Evolutionary conservation across 2,113 vertebrate genomes (phyloP), one percentile per base, ranked within the genome.

Genomic region (Atrichornis clamosus): DNA sequence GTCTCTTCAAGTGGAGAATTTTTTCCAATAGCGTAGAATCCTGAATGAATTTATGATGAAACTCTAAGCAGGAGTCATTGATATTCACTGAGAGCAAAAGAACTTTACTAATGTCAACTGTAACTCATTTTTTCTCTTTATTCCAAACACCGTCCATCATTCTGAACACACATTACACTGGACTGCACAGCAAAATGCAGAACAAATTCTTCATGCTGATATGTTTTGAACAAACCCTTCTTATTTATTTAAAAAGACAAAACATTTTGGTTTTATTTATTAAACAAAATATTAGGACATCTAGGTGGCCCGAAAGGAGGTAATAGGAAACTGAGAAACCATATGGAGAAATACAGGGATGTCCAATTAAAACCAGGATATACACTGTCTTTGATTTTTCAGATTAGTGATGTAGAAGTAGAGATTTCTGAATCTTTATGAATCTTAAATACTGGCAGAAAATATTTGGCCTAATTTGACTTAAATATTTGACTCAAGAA

Each of bases 1-100:
- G 0, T 90, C 30, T 92, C 30, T 92, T 46, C 19, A 84, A 58
- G 55, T 52, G 44, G 32, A 87, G 41, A 17, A 15, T 75, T 78
- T 94, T 93, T 91, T 78, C 47, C 60, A 60, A 39, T 64, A 87
- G 42, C 12, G 52, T 35, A 63, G 20, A 24, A 67, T 92, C 91
- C 52, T 72, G 64, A 81, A 89, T 68, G 42, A 63, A 65, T 77
- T 90, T 95, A 77, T 90, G 77, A 89, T 93, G 68, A 72, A 93
- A 90, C 35, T 52, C 73, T 78, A 55, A 78, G 47, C 39, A 67
- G 80, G 35, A 92, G 8, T 76, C 50, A 52, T 93, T 86, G 77
- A 86, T 95, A 89, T 37, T 90, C 35, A 80, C 47, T 68, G 4
- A 13, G 59, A 92, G 89, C 33, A 89, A 77, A 90, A 88, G 41